phyloP scores from a whole-genome alignment of 2,888 invertebrate species.

The Endotricha flammealis region DNA sequence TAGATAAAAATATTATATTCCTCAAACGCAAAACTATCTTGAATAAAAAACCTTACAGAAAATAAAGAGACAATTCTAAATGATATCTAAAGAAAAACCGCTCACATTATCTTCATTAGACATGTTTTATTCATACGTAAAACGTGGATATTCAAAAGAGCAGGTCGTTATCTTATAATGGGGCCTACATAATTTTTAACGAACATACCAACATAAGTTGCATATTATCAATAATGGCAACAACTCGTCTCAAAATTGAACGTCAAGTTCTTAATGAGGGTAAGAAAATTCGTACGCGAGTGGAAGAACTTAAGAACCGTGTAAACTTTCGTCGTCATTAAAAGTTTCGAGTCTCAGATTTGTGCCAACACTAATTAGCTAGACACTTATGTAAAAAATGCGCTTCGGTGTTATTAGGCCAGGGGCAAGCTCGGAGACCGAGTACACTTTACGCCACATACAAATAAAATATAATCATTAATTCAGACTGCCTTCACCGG shows the following conservation, averaged over 20 bases:
- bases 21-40: not conserved
- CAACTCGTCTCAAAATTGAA: conserved; percentile 54
- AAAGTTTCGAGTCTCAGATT: conserved; percentile 70
- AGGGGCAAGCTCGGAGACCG: not conserved
- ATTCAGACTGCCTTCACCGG: too few relatives aligned
- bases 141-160: conserved; percentile 1
- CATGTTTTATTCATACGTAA: not conserved
- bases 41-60: not conserved
- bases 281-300: conserved; percentile 63
- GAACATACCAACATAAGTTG: conserved; percentile 15
- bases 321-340: conserved; percentile 74
- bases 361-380: conserved; percentile 73
- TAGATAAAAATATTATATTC: too few relatives aligned
- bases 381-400: conserved; percentile 48
- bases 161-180: conserved; percentile 5
- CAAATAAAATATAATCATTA: too few relatives aligned
- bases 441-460: too few relatives aligned
- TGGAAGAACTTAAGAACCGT: conserved; percentile 63
- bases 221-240: conserved; percentile 58
- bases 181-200: conserved; percentile 9
- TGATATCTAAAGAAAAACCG: conserved; percentile 1
- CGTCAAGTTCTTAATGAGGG: conserved; percentile 69
- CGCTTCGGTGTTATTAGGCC: not conserved
- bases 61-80: not conserved
- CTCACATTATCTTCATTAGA: conserved; percentile 9